Evolutionary conservation across 2,113 vertebrate genomes (phyloP), one percentile per base, ranked within the genome.

Genomic region (Sinocyclocheilus grahami): DNA sequence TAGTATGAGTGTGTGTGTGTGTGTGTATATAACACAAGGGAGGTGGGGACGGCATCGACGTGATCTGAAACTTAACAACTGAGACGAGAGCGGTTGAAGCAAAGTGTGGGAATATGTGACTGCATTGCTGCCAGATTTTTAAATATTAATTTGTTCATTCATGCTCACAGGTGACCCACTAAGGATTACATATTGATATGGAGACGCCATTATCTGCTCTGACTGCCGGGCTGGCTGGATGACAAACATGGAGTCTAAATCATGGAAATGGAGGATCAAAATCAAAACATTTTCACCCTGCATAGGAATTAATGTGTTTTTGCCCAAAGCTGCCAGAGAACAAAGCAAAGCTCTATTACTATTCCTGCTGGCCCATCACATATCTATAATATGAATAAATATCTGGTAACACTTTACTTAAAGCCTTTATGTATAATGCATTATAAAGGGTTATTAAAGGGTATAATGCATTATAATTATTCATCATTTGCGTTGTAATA

Each of bases 61-160:
- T 87, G 88, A 58, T 67, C 87, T 84, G 88, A 87, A 87, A 87
- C 12, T 67, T 63, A 84, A 86, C 30, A 22, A 75, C 24, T 11
- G 74, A 83, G 48, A 76, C 12, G 42, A 46, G 42, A 71, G 67
- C 53, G 37, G 72, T 48, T 51, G 51, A 27, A 63, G 37, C 20
- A 33, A 78, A 72, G 4, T 72, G 53, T 88, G 84, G 77, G 39
- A 79, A 33, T 85, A 55, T 13, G 30, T 60, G 86, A 9, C 22
- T 86, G 85, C 78, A 78, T 87, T 86, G 6, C 87, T 90, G 91
- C 91, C 90, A 90, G 92, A 92, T 90, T 86, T 88, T 89, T 89
- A 93, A 93, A 93, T 91, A 93, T 88, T 91, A 88, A 91, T 92
- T 93, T 90, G 91, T 86, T 87, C 90, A 87, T 90, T 90, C 55